Evolutionary conservation across 2,113 vertebrate genomes (phyloP).

Genomic region (Ptychochromis oligacanthus): DNA sequence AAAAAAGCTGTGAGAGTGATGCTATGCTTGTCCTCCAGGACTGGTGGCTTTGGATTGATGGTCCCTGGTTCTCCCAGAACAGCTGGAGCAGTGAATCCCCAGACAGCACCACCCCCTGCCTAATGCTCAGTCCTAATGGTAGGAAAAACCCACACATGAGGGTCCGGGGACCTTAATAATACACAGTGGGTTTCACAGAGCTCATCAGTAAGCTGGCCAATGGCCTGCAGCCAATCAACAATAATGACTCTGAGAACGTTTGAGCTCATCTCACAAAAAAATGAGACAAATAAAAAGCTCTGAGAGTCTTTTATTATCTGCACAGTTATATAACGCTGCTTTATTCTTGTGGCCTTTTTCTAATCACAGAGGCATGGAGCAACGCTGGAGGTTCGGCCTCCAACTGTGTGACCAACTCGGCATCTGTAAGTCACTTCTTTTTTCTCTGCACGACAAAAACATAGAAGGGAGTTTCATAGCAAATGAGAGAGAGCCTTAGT

Average conservation of each 20-base stretch:
- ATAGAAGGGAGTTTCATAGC: no score
- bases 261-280: background rate
- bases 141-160: background rate
- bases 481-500: no score
- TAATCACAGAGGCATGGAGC: no score
- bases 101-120: background rate
- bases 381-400: no score
- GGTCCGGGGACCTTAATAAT: background rate
- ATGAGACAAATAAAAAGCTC: background rate
- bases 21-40: background rate
- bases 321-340: constrained; percentile 2
- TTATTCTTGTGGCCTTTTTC: background rate
- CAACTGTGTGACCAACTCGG: no score
- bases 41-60: background rate
- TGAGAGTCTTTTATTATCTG: constrained; percentile 2
- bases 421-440: no score
- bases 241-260: background rate
- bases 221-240: background rate
- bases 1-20: background rate
- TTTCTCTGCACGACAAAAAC: no score
- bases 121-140: background rate
- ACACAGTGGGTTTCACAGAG: background rate
- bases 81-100: background rate
- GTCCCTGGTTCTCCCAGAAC: background rate
- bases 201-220: background rate